Base-by-base conservation (phyloP, 2,888 invertebrate genomes). In the Epistrophe eligans region DNA sequence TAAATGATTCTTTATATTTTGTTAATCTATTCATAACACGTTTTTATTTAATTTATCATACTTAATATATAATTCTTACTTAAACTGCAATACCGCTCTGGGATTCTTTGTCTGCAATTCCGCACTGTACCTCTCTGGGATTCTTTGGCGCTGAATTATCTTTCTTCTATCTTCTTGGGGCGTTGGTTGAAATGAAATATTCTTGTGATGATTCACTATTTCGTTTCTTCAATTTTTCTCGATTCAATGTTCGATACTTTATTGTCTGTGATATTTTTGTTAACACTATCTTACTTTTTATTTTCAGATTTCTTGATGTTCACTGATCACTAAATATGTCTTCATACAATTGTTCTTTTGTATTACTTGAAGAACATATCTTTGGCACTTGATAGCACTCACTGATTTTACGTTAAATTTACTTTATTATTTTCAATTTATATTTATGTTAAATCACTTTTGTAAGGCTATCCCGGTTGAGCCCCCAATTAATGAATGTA, bases 291-390 rank as follows among this genome's bases (percentile, higher is more conserved):
- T 60, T 40, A 60, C 60, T 60, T 60, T 24, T 60, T 43, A 43
- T 60, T 19, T 60, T 60, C 60, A 38, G 60, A 60, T 60, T 60
- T 60, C 13, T 60, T 40, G 19, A 60, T 60, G 40, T 60, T 60
- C 38, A 60, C 60, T 60, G 60, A 60, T 40, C 38, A 60, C 60
- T 43, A n/a, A 43, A 43, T 43, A 43, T 2, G 43, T 43, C 43
- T 43, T 43, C 35, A 52, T 52, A 52, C 52, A 52, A 57, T 57
- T 57, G 57, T 32, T 57, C 57, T n/a, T 57, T 57, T 43, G 43
- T n/a, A 43, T 43, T 43, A n/a, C 15, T 60, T 40, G 40, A 60
- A 60, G 40, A 60, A 60, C 60, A 60, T 60, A 60, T 60, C 40
- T 13, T 38, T 60, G 60, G 19, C 38, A 60, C 60, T 60, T 60